A percentile compares a stretch with the other conserved stretches of the same genome.
phyloP scores from a whole-genome alignment of 2,797 vertebrate species.

The Rhinatrema bivittatum region DNA sequence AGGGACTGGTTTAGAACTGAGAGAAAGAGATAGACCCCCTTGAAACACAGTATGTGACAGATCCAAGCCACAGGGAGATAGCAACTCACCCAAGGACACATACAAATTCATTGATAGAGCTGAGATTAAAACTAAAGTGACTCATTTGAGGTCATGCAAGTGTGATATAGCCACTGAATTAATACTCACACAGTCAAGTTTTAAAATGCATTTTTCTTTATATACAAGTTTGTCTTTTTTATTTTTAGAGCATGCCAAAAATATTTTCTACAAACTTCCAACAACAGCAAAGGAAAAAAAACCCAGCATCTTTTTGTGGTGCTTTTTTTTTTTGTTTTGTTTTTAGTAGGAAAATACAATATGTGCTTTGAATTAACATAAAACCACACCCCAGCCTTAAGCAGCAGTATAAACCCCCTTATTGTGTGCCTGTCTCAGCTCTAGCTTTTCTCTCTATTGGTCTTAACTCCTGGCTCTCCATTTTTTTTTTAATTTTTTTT shows the following conservation, averaged over 20 bases:
- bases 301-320: background rate
- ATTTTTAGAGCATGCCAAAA: conserved; percentile 13
- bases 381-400: no score
- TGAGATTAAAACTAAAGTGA: background rate
- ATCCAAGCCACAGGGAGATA: no score
- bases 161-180: accelerated
- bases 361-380: background rate
- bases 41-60: background rate
- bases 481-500: no score
- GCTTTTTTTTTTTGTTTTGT: background rate
- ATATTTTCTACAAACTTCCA: conserved; percentile 1
- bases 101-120: no score
- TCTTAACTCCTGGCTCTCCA: no score
- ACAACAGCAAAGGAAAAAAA: background rate
- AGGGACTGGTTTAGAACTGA: no score
- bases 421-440: no score
- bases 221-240: no score
- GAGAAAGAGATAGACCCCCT: no score
- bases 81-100: background rate
- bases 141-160: background rate
- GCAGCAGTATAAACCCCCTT: no score
- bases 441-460: no score
- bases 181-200: background rate
- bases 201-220: conserved; percentile 10
- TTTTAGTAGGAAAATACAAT: conserved; percentile 7